phyloP scores from a whole-genome alignment of 2,888 invertebrate genomes.

The Synanthedon vespiformis region DNA sequence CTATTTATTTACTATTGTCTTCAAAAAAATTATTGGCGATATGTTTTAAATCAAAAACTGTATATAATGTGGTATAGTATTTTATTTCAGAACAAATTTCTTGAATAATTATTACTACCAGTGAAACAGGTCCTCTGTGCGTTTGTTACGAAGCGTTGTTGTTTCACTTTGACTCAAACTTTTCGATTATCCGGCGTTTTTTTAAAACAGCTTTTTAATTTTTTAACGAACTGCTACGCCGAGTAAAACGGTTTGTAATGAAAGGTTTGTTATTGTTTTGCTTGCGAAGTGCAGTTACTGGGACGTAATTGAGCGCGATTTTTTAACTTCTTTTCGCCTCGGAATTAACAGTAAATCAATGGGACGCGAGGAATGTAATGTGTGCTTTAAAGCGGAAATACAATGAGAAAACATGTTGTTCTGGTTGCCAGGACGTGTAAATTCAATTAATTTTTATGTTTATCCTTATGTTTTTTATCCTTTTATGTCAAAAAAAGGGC shows the following conservation, averaged over 20 bases:
- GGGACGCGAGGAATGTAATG: neutral
- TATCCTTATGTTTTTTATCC: no score
- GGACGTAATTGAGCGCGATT: neutral
- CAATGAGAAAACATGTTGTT: no score
- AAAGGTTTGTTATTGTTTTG: neutral
- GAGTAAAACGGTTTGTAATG: neutral
- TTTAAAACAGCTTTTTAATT: neutral
- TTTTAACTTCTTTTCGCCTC: neutral
- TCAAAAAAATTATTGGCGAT: no score
- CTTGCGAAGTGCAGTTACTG: neutral
- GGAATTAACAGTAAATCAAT: neutral
- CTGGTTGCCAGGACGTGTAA: no score
- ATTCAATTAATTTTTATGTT: no score
- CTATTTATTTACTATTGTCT: no score
- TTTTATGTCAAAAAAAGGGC: no score
- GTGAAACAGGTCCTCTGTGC: no score
- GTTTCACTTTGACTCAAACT: neutral
- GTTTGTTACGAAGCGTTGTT: neutral
- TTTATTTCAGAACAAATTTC: no score
- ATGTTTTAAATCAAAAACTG: no score
- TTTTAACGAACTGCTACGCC: neutral
- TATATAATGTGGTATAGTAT: no score
- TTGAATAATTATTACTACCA: no score
- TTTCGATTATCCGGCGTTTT: conserved; percentile 1
- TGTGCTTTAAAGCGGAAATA: neutral